These are phyloP conservation scores for Thyatira batis DNA, from an alignment of 2,888 invertebrate species.

Conservation along the genomic window DNA sequence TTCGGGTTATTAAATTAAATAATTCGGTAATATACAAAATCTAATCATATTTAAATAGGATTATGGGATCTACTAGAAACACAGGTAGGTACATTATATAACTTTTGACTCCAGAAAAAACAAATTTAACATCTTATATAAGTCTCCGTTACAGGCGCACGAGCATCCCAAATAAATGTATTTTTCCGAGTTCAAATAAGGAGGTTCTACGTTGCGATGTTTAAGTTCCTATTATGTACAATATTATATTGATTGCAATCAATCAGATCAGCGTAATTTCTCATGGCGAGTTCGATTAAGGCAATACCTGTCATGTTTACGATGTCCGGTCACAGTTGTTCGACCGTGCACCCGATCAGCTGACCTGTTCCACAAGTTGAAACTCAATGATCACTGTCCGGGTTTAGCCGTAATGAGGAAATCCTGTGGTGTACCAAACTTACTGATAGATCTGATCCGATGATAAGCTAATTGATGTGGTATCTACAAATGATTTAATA, in stretches of 20 bases:
- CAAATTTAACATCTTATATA: no score
- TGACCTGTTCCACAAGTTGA: constrained; percentile 8
- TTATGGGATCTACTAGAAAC: no score
- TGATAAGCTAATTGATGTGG: background rate
- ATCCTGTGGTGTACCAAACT: background rate
- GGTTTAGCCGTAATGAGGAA: background rate
- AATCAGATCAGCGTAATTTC: background rate
- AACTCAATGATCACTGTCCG: background rate
- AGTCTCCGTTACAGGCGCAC: no score
- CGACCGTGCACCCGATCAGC: background rate
- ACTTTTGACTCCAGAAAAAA: no score
- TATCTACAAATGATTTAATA: background rate
- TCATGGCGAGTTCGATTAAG: background rate
- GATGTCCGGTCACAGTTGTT: background rate
- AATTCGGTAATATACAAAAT: no score
- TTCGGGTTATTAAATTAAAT: no score
- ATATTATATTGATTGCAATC: background rate
- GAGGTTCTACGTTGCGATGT: no score
- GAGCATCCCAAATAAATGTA: no score
- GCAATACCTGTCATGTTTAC: background rate
- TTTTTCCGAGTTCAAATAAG: no score
- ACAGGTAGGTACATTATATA: no score
- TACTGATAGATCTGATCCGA: background rate
- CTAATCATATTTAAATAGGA: no score
- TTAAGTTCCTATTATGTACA: no score